Percentiles rank a stretch among this genome's conserved stretches.
Conservation (phyloP, 1,140 invertebrate species). For the Cydia amplana region DNA sequence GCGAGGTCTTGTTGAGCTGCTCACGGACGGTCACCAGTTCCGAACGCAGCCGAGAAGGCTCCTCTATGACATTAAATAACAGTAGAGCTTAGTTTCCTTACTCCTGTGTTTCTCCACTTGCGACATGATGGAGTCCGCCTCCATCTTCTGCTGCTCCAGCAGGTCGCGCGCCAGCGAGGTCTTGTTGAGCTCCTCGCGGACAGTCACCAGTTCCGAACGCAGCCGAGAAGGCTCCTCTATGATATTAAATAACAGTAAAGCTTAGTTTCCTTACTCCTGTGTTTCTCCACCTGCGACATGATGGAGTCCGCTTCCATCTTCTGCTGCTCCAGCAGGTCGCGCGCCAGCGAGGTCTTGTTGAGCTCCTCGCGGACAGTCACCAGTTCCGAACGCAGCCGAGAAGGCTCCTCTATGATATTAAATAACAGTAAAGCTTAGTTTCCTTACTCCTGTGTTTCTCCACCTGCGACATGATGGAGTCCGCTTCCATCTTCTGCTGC, state of each 20-base stretch:
- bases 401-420: slow-evolving; percentile 87
- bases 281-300: slow-evolving; percentile 87
- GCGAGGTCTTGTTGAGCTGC: slow-evolving; percentile 86
- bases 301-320: slow-evolving; percentile 87
- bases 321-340: slow-evolving; percentile 89
- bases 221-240: slow-evolving; percentile 80
- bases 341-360: slow-evolving; percentile 84
- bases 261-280: slow-evolving; percentile 79
- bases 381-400: slow-evolving; percentile 87
- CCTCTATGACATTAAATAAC: too few species aligned
- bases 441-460: slow-evolving; percentile 87
- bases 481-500: slow-evolving; percentile 88
- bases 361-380: slow-evolving; percentile 87
- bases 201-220: slow-evolving; percentile 85
- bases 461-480: slow-evolving; percentile 84
- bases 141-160: slow-evolving; percentile 90
- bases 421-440: slow-evolving; percentile 37
- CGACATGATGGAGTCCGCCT: slow-evolving; percentile 85
- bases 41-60: slow-evolving; percentile 84
- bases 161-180: slow-evolving; percentile 85
- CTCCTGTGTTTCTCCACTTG: slow-evolving; percentile 89
- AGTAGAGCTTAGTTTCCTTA: slow-evolving; percentile 45
- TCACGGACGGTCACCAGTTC: slow-evolving; percentile 86
- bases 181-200: slow-evolving; percentile 88
- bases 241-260: too few species aligned